phyloP scores from a whole-genome alignment of 2,797 vertebrate genomes.

The Gymnodraco acuticeps region DNA sequence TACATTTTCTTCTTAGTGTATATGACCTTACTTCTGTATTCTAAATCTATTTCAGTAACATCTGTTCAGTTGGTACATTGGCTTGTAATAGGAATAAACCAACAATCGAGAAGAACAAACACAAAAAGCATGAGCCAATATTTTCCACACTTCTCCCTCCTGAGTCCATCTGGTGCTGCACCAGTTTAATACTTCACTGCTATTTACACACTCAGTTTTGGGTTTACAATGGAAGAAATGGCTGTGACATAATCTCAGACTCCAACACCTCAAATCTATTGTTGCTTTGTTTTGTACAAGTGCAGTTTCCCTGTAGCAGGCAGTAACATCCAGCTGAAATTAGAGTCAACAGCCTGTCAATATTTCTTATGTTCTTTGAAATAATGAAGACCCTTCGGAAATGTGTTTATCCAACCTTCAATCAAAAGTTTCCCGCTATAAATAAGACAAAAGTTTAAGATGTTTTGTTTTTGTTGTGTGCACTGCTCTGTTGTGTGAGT shows the following conservation, averaged over 20 bases:
- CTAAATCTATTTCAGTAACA: background rate
- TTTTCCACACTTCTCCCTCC: background rate
- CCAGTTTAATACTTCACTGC: background rate
- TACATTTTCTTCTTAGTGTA: too few species aligned
- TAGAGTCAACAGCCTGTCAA: conserved; percentile 46
- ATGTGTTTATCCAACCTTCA: conserved; percentile 41
- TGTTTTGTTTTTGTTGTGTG: conserved; percentile 42
- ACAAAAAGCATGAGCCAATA: background rate
- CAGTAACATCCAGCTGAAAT: conserved; percentile 44
- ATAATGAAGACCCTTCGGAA: conserved; percentile 40
- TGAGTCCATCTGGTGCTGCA: background rate
- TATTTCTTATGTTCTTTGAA: conserved; percentile 42
- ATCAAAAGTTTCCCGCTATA: conserved; percentile 52
- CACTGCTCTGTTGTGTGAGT: conserved; percentile 10
- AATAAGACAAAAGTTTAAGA: conserved; percentile 51
- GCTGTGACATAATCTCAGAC: background rate
- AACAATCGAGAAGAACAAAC: background rate
- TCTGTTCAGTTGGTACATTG: background rate
- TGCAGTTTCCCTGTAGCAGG: conserved; percentile 25
- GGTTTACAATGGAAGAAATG: background rate
- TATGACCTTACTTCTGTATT: too few species aligned
- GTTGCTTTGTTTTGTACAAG: background rate
- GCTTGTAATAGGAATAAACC: background rate
- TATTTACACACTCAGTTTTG: background rate
- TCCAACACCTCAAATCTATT: background rate